Base-by-base conservation (phyloP, 2,888 invertebrate species). In the Crossocerus cetratus region DNA sequence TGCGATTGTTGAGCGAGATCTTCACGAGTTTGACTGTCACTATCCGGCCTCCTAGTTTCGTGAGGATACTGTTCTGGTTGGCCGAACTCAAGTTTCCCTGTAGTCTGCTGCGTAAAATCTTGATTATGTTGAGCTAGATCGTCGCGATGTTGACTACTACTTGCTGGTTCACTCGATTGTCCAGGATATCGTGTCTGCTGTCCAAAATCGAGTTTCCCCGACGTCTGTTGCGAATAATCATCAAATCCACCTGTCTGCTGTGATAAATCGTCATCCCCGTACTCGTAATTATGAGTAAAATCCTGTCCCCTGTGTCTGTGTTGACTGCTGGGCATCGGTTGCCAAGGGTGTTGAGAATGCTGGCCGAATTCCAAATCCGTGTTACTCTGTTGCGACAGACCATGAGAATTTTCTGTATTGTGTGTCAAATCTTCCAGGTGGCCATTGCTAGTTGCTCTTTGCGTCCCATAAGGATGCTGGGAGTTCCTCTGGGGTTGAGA, bases 351-450 rank as follows among this genome's bases (percentile, higher is more conserved):
- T 32, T 55, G 57, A 18, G 55, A 21, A 54, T 54, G 54, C 5
- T 64, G 69, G 3, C 20, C 66, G 45, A 72, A 44, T 5, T 71
- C 74, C 56, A 78, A 67, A 3, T 77, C 55, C 56, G 76, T 77
- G 13, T 74, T 69, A 44, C 63, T 78, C 49, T 83, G 82, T 22
- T 84, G 84, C 56, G 83, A 80, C 42, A 86, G 76, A 69, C 77
- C 72, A 72, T 82, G 72, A 44, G 63, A 63, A 44, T 49, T 65
- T 60, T 20, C 53, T 11, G 49, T 68, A 45, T 74, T 76, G 64
- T 77, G 74, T 49, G 49, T 67, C 2, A 68, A 64, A 54, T 78
- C 70, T 70, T 80, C 72, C 55, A 43, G 66, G 43, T 76, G 78
- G 65, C 77, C 77, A 20, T 21, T 68, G 3, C 61, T 8, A 18